Base-by-base conservation (phyloP, 2,888 invertebrate species). In the Phalera bucephala region DNA sequence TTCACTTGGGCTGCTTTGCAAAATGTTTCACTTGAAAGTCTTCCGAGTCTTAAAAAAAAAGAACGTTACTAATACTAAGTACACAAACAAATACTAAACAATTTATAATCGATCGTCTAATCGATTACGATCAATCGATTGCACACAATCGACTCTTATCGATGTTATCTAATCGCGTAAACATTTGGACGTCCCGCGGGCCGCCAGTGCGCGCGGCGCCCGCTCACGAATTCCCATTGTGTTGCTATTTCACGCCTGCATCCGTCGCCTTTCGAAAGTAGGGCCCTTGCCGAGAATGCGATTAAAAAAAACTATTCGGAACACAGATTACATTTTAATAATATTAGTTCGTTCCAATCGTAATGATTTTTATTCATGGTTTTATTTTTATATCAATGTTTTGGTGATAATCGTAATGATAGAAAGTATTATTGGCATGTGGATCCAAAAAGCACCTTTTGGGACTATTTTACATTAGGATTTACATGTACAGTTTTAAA, bases 81-180 rank as follows among this genome's bases (percentile, higher is more conserved):
- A 45, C 41, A 39, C 32, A 40, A 52, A 46, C 42, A 42, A 42
- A 42, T 41, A 25, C 37, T 38, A 44, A 60, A 46, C 46, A 50
- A 60, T 57, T 57, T 62, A 63, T 61, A 49, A 48, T 47, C 52
- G 54, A 54, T 53, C 52, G 47, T 53, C 45, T 36, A 57, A 49
- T 52, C 54, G 53, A 55, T 61, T 64, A 53, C 56, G 64, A 67
- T 75, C 66, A 54, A 68, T 64, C 45, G 65, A 70, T 67, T 52
- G 61, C 64, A 56, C 59, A 55, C 72, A 64, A 69, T 69, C 61
- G 72, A 45, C 38, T 65, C 63, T 62, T 65, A 71, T 71, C 66
- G 72, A 74, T 73, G 62, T 54, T 64, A 72, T 79, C 79, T 70
- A 64, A 68, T 66, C 76, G 76, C 76, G 77, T 83, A 82, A 84